These are phyloP conservation scores for Lymantria dispar DNA, from an alignment of 2,888 invertebrate genomes.

Conservation along the genomic window DNA sequence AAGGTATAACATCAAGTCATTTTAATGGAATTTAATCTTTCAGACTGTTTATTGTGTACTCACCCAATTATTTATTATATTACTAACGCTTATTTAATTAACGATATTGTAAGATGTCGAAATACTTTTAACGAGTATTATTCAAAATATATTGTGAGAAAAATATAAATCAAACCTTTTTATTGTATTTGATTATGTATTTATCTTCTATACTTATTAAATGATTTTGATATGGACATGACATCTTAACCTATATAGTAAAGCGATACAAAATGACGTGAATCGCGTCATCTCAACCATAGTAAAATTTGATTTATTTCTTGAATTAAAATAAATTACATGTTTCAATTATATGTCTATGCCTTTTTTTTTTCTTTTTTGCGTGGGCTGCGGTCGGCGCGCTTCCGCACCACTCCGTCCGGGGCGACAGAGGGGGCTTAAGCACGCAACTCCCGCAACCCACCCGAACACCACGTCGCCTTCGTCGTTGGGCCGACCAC, in stretches of 20 bases:
- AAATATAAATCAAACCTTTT: conserved; percentile 16
- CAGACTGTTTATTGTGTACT: conserved; percentile 39
- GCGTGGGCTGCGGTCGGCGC: too few species aligned
- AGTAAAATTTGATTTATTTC: neutral
- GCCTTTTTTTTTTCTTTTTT: too few species aligned
- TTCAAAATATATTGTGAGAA: neutral
- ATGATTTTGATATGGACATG: conserved; percentile 78
- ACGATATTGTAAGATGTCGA: neutral
- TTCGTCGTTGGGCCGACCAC: too few species aligned
- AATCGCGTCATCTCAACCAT: neutral
- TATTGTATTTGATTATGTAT: conserved; percentile 45
- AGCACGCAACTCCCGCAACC: too few species aligned
- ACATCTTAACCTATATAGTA: conserved; percentile 63
- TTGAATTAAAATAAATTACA: too few species aligned
- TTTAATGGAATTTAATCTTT: conserved; percentile 6
- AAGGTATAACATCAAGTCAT: too few species aligned
- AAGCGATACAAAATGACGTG: neutral
- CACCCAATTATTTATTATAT: conserved; percentile 8
- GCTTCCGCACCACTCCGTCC: too few species aligned
- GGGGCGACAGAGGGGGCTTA: too few species aligned
- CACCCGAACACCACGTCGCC: too few species aligned
- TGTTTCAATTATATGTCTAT: too few species aligned
- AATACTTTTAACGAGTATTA: neutral
- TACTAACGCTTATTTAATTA: neutral
- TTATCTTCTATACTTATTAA: conserved; percentile 52